Conservation (phyloP, 1,140 invertebrate genomes). For the Bathynomus jamesi region DNA sequence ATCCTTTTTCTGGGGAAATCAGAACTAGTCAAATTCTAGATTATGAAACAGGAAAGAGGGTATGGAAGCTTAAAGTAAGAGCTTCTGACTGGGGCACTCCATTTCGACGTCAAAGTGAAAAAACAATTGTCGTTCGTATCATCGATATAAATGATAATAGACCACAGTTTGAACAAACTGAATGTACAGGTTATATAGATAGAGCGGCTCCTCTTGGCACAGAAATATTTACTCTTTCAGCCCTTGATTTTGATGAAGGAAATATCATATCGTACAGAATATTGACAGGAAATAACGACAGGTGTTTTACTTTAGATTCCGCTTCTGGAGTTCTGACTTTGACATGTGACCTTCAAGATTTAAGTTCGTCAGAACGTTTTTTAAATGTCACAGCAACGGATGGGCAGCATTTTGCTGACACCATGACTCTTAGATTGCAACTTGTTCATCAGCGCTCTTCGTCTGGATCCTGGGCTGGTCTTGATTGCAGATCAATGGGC, state of each 20-base stretch:
- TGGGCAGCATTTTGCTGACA: constrained; percentile 81
- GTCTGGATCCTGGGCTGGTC: neutral
- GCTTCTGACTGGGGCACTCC: constrained; percentile 93
- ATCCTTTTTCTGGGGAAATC: constrained; percentile 85
- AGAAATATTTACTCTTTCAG: constrained; percentile 85
- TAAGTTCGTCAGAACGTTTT: constrained; percentile 57
- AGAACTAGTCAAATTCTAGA: constrained; percentile 73
- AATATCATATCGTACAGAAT: constrained; percentile 82
- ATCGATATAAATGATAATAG: constrained; percentile 88
- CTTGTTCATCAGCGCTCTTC: constrained; percentile 8
- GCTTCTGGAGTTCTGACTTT: constrained; percentile 61
- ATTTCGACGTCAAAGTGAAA: constrained; percentile 80
- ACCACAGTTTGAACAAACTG: constrained; percentile 57
- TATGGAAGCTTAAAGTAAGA: constrained; percentile 68
- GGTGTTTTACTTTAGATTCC: constrained; percentile 75
- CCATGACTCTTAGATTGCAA: constrained; percentile 53
- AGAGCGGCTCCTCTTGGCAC: constrained; percentile 65
- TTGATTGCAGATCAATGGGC: neutral
- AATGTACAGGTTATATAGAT: constrained; percentile 74
- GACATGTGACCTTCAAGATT: constrained; percentile 62
- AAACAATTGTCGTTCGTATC: constrained; percentile 67
- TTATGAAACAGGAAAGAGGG: constrained; percentile 82
- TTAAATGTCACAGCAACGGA: constrained; percentile 86
- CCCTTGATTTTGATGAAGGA: constrained; percentile 84
- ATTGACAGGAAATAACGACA: constrained; percentile 79